These are phyloP conservation scores for Phengaris arion DNA, from an alignment of 2,888 invertebrate genomes.

Conservation along the genomic window DNA sequence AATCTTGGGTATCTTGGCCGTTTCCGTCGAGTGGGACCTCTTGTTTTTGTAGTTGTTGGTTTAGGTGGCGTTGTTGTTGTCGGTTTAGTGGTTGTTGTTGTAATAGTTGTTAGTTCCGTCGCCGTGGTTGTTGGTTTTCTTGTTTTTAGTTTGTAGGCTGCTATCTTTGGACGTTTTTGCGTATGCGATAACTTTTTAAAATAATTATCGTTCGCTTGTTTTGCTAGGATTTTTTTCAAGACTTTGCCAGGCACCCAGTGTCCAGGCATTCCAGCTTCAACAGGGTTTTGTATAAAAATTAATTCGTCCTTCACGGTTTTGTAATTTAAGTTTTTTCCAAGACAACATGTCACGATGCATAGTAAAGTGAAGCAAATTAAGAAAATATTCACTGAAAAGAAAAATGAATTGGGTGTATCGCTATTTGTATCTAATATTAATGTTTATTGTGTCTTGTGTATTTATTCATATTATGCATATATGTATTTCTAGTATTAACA, in stretches of 20 bases:
- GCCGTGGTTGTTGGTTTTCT: neutral
- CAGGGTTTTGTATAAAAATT: constrained; percentile 53
- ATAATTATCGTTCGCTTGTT: constrained; percentile 6
- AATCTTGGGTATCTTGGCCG: neutral
- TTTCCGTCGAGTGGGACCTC: neutral
- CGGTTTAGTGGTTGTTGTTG: neutral
- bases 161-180: neutral
- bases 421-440: no score
- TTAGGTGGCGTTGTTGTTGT: constrained; percentile 4
- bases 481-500: no score
- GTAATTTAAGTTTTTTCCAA: constrained; percentile 31
- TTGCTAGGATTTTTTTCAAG: constrained; percentile 44
- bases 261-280: constrained; percentile 55
- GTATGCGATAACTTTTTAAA: neutral
- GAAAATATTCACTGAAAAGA: neutral
- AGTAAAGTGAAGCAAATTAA: neutral
- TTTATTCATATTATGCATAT: no score
- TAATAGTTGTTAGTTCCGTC: neutral
- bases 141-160: neutral
- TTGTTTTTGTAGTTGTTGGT: constrained; percentile 22
- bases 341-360: neutral
- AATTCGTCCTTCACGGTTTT: constrained; percentile 43
- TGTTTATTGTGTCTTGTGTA: no score
- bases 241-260: constrained; percentile 57
- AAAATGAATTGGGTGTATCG: neutral